Evolutionary conservation across 2,797 vertebrate genomes (phyloP).

Genomic region (Notolabrus celidotus): DNA sequence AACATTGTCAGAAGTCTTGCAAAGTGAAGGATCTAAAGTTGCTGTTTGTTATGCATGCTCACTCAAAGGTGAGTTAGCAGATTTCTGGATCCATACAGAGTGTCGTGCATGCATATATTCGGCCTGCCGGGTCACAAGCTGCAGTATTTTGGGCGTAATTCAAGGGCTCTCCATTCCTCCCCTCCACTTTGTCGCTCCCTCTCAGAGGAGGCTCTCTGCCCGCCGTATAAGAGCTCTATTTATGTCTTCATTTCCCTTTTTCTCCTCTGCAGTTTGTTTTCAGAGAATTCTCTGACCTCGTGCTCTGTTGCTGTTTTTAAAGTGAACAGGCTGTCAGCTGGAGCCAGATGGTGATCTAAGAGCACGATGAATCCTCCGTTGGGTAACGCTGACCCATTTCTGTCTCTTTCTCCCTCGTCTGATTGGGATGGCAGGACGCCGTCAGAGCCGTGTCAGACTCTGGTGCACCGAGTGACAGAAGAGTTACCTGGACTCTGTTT

Average conservation of each 20-base stretch:
- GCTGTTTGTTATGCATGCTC: too few species aligned
- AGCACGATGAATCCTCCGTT: constrained; percentile 18
- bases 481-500: not conserved
- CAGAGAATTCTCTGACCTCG: constrained; percentile 32
- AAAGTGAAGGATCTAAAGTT: too few species aligned
- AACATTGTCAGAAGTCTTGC: too few species aligned
- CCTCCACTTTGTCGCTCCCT: not conserved
- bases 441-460: not conserved
- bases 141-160: not conserved
- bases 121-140: constrained; percentile 5
- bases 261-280: constrained; percentile 22
- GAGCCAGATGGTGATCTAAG: constrained; percentile 52
- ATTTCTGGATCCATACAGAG: too few species aligned
- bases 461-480: not conserved
- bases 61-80: too few species aligned
- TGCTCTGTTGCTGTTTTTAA: constrained; percentile 25
- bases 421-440: constrained; percentile 19
- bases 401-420: constrained; percentile 6
- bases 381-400: constrained; percentile 57
- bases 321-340: constrained; percentile 29
- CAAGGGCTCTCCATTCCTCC: not conserved
- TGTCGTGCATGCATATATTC: not conserved
- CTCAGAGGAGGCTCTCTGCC: too few species aligned
- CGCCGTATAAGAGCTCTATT: constrained; percentile 18
- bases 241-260: constrained; percentile 23